Evolutionary conservation across 2,888 invertebrate genomes (phyloP).

Genomic region (Chydorus sphaericus): DNA sequence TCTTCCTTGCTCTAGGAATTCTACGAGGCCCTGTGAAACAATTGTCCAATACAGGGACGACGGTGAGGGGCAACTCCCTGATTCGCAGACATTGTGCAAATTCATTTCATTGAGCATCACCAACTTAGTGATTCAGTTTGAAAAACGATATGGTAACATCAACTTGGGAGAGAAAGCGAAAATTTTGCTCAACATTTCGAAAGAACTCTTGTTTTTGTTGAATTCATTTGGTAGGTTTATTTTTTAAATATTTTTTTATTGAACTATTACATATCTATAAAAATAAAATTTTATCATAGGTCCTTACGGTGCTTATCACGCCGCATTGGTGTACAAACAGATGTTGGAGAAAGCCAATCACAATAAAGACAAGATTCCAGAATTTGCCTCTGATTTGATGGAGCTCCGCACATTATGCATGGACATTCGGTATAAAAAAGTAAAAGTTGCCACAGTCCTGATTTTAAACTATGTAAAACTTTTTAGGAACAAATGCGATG

Average conservation of each 20-base stretch:
- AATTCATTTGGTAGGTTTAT: background rate
- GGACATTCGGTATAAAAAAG: background rate
- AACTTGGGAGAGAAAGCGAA: background rate
- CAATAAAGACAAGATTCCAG: background rate
- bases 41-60: background rate
- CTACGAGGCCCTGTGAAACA: background rate
- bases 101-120: background rate
- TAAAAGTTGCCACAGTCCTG: background rate
- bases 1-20: background rate
- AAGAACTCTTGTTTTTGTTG: background rate
- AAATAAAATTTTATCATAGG: background rate
- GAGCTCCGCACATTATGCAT: background rate
- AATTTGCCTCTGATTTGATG: background rate
- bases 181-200: background rate
- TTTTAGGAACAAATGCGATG: background rate
- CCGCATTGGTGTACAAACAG: background rate
- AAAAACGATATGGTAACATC: background rate
- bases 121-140: background rate
- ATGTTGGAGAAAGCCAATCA: background rate
- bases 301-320: constrained; percentile 2
- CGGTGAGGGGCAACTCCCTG: background rate
- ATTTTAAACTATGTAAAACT: too few relatives aligned
- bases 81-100: background rate
- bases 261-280: background rate
- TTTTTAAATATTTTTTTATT: background rate